Base-by-base conservation (phyloP, 2,888 invertebrate genomes). In the Pammene fasciana region DNA sequence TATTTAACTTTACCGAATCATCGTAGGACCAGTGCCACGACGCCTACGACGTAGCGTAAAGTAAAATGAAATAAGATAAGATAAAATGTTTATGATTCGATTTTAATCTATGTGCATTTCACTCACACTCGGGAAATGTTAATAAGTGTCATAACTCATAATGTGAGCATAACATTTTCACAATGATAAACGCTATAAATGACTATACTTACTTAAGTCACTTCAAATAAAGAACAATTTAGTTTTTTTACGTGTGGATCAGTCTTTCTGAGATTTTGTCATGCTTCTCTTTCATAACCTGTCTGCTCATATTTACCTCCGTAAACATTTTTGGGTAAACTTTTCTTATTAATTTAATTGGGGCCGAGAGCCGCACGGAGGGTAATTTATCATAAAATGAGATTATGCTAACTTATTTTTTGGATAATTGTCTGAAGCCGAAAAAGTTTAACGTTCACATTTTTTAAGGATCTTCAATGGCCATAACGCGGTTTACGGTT, bases 301-400 rank as follows among this genome's bases (percentile, higher is more conserved):
- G 46, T 57, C 14, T 26, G 36, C 18, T n/a, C 64, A 70, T 70
- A 70, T 70, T 70, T 65, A 48, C 68, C 65, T 60, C 48, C 70
- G 60, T 41, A 55, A 70, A 65, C 48, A 65, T 55, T 76, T 79
- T 76, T 73, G 71, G 72, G 57, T 71, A 75, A 78, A 82, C 75
- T 81, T 80, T 79, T 77, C 77, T 78, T 81, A 81, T 83, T 81
- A 81, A 82, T 81, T 80, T 82, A 83, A 83, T 81, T 74, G 77
- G 75, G 75, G 74, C 73, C 76, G 75, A 75, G 76, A 75, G 72
- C 74, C 75, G 73, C 75, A 72, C 72, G 74, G 74, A 68, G 72
- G 77, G 79, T 76, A 82, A 82, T 82, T 81, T 79, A 68, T 76
- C 81, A 78, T 77, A 74, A 82, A 82, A 82, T 80, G 81, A 82